Conservation (phyloP, 2,113 vertebrate species). For the Strix aluco region DNA sequence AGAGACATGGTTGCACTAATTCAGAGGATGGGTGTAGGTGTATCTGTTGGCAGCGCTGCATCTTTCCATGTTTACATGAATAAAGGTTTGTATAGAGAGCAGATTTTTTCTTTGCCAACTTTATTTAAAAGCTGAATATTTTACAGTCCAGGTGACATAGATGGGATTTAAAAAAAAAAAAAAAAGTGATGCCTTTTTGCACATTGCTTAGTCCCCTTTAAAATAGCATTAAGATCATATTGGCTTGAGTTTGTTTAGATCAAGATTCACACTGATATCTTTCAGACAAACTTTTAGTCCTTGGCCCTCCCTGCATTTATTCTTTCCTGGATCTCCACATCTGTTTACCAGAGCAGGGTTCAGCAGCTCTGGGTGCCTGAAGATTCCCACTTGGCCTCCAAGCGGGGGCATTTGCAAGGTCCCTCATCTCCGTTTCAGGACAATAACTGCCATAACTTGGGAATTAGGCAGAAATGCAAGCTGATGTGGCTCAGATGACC, state of each 20-base stretch:
- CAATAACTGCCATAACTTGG: background rate
- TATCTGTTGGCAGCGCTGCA: conserved; percentile 8
- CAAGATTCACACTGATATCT: background rate
- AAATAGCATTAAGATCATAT: background rate
- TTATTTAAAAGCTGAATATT: background rate
- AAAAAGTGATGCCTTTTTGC: background rate
- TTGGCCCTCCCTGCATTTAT: background rate
- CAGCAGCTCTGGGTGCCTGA: background rate
- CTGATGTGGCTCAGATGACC: background rate
- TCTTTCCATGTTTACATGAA: background rate
- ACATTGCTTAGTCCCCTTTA: background rate
- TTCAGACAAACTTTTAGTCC: background rate
- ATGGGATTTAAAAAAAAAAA: background rate
- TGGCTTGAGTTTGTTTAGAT: background rate
- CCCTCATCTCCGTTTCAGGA: background rate
- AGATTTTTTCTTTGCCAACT: background rate
- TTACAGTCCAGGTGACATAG: background rate
- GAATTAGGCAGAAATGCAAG: background rate
- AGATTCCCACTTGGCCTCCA: background rate
- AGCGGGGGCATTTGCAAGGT: background rate
- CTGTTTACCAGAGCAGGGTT: background rate
- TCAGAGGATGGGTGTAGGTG: background rate
- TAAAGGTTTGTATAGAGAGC: background rate
- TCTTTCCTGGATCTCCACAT: background rate
- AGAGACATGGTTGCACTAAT: background rate